Percentiles rank a stretch among this genome's conserved stretches.
phyloP scores from a whole-genome alignment of 2,797 vertebrate species.

The Pogonophryne albipinna region DNA sequence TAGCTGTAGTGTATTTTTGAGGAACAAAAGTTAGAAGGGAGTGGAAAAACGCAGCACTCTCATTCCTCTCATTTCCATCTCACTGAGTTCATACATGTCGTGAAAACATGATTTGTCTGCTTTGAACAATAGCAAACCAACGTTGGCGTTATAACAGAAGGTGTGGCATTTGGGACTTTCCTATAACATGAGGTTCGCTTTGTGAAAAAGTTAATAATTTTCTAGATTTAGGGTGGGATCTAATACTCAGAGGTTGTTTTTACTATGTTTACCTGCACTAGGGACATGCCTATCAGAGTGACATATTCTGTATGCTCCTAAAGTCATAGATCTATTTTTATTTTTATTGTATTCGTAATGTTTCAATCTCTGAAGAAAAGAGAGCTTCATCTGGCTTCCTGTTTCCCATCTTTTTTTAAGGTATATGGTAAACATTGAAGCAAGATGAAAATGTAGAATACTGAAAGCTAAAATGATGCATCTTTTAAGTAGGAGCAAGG shows the following conservation, averaged over 20 bases:
- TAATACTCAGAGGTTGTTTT: neutral
- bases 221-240: neutral
- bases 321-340: neutral
- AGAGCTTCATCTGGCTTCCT: neutral
- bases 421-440: neutral
- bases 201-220: neutral
- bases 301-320: neutral
- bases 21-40: neutral
- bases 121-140: neutral
- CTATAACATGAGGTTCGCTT: too few species aligned
- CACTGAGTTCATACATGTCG: neutral
- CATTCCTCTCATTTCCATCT: neutral
- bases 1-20: constrained; percentile 6
- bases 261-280: neutral
- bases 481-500: neutral
- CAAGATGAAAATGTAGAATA: neutral
- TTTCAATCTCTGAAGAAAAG: neutral
- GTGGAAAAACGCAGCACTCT: neutral
- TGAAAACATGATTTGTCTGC: neutral
- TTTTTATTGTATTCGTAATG: neutral
- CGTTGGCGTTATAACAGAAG: neutral
- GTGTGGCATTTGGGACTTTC: too few species aligned
- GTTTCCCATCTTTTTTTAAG: neutral
- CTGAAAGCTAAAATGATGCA: neutral
- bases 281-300: neutral